Evolutionary conservation across 2,113 vertebrate genomes (phyloP).

Genomic region (Misgurnus anguillicaudatus): DNA sequence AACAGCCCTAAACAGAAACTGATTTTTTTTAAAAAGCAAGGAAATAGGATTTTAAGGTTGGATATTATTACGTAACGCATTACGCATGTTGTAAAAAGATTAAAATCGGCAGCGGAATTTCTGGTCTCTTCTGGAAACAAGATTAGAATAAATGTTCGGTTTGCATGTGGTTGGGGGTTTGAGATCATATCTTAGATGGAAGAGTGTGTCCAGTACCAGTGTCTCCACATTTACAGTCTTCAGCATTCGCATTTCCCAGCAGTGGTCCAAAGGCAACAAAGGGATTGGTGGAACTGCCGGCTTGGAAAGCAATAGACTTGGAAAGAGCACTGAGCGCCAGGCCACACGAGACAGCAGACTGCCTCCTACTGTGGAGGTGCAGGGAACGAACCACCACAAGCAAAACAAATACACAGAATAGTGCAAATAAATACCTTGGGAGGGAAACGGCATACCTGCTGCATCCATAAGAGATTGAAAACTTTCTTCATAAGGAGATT

Average conservation of each 20-base stretch:
- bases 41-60: not conserved
- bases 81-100: conserved; percentile 3
- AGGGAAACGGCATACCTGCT: conserved; percentile 68
- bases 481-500: conserved; percentile 41
- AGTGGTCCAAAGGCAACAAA: conserved; percentile 59
- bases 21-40: not conserved
- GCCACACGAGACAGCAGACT: conserved; percentile 71
- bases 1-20: not conserved
- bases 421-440: conserved; percentile 67
- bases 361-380: conserved; percentile 60
- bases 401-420: conserved; percentile 71
- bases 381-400: conserved; percentile 64
- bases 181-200: conserved; percentile 29
- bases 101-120: not conserved
- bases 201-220: conserved; percentile 8
- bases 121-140: conserved; percentile 6
- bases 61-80: not conserved
- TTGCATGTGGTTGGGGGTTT: not conserved
- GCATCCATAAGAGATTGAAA: conserved; percentile 60
- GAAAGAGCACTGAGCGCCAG: conserved; percentile 70
- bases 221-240: conserved; percentile 56
- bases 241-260: conserved; percentile 65
- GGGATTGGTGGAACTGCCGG: conserved; percentile 54
- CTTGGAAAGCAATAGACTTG: conserved; percentile 62
- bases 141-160: conserved; percentile 18